These are phyloP conservation scores for Ophion ventricosus DNA, from an alignment of 2,888 invertebrate genomes.

Conservation along the genomic window DNA sequence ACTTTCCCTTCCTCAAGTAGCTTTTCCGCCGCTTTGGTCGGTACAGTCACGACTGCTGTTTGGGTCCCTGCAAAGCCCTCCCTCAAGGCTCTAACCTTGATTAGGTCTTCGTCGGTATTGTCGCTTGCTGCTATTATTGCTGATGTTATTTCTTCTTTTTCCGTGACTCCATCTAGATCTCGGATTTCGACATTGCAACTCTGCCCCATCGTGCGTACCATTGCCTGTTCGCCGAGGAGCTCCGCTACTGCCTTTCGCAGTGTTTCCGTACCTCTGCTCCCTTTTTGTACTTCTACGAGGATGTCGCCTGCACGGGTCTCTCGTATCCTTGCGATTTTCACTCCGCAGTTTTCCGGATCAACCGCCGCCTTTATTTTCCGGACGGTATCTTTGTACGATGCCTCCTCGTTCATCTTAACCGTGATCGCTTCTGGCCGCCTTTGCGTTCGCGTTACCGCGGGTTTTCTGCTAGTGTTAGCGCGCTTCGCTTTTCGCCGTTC, in stretches of 20 bases:
- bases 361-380: constrained; percentile 30
- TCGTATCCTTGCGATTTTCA: constrained; percentile 19
- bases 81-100: constrained; percentile 37
- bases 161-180: constrained; percentile 59
- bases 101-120: background rate
- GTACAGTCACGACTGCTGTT: constrained; percentile 46
- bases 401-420: background rate
- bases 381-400: constrained; percentile 31
- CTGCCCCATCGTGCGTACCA: constrained; percentile 38
- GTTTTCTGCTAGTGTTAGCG: background rate
- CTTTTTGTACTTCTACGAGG: constrained; percentile 45
- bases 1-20: constrained; percentile 33
- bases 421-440: constrained; percentile 18
- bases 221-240: background rate
- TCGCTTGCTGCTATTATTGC: constrained; percentile 17
- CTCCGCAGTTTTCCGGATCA: constrained; percentile 29
- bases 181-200: constrained; percentile 54
- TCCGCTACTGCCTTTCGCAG: constrained; percentile 27
- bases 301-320: constrained; percentile 26
- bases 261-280: constrained; percentile 21
- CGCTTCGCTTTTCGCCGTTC: background rate
- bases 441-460: background rate
- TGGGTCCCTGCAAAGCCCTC: too few species aligned
- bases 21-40: constrained; percentile 35
- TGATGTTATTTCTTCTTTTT: constrained; percentile 8